Conservation (phyloP, 2,113 vertebrate species). For the Ia io region DNA sequence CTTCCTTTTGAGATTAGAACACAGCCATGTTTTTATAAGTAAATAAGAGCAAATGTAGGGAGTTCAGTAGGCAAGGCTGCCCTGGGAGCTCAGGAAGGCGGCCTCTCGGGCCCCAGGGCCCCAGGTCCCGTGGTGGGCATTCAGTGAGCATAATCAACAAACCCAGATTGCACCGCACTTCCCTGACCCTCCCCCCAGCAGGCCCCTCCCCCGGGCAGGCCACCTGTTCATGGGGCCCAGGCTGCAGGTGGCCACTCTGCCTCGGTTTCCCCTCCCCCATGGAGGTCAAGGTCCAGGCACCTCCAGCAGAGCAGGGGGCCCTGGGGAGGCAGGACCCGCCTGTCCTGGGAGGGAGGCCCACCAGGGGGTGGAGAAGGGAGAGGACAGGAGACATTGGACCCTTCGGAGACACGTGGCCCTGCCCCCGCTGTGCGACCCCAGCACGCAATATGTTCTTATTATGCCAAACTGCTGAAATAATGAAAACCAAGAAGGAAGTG, state of each 20-base stretch:
- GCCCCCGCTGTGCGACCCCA: background rate
- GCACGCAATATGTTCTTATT: background rate
- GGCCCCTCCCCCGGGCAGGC: rapidly evolving
- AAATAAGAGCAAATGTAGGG: background rate
- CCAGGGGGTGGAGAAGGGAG: background rate
- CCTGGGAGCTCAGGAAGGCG: rapidly evolving
- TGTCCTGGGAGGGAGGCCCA: background rate
- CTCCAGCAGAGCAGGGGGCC: rapidly evolving
- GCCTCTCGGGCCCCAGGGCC: background rate
- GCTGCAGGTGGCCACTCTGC: background rate
- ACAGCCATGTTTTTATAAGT: background rate
- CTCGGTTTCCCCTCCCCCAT: rapidly evolving
- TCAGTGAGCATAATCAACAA: background rate
- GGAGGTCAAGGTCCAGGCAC: rapidly evolving
- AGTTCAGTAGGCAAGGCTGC: background rate
- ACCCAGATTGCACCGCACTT: background rate
- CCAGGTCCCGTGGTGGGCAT: background rate
- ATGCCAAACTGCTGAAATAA: background rate
- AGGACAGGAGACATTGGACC: background rate
- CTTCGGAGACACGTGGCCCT: background rate
- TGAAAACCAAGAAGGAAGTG: background rate
- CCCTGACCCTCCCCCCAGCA: rapidly evolving
- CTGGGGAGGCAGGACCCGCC: background rate
- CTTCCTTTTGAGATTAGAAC: background rate
- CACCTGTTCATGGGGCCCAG: rapidly evolving